These are phyloP conservation scores for Lomographa bimaculata DNA, from an alignment of 2,888 invertebrate genomes.

Conservation along the genomic window DNA sequence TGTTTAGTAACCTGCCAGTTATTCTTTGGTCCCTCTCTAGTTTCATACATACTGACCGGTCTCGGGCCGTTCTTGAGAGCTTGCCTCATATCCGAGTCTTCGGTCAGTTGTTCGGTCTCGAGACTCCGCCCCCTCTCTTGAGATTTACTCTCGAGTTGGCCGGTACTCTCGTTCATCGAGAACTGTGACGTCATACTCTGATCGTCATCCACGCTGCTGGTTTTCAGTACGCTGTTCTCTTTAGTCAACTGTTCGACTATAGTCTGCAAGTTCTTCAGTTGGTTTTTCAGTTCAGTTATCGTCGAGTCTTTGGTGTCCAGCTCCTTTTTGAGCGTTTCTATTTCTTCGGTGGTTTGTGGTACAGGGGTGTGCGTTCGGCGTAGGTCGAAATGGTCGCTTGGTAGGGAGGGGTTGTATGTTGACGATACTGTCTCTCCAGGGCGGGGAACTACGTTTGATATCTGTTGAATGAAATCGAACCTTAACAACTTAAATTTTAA, in stretches of 20 bases:
- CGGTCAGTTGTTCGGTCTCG: constrained; percentile 64
- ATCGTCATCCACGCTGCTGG: constrained; percentile 74
- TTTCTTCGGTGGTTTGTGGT: constrained; percentile 39
- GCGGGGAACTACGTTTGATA: constrained; percentile 55
- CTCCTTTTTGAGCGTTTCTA: constrained; percentile 76
- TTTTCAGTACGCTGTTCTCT: constrained; percentile 91
- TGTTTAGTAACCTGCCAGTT: constrained; percentile 85
- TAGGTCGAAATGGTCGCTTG: constrained; percentile 50
- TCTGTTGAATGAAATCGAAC: constrained; percentile 45
- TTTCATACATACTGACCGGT: constrained; percentile 95
- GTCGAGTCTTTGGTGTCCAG: constrained; percentile 86
- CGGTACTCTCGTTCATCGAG: constrained; percentile 58
- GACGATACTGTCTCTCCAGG: constrained; percentile 68
- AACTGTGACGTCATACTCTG: constrained; percentile 67
- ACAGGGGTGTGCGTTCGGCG: constrained; percentile 49
- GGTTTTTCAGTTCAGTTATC: constrained; percentile 85
- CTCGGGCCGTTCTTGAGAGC: constrained; percentile 81
- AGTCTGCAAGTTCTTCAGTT: constrained; percentile 84
- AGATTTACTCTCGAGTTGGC: constrained; percentile 21
- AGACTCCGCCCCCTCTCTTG: constrained; percentile 71
- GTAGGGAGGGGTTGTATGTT: constrained; percentile 66
- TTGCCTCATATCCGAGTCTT: constrained; percentile 76
- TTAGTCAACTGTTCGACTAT: constrained; percentile 90
- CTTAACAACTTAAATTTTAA: no score
- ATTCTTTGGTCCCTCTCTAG: constrained; percentile 87